Evolutionary conservation across 2,888 invertebrate species (phyloP), one percentile per base, ranked within the genome.

Genomic region (Standfussiana lucernea): DNA sequence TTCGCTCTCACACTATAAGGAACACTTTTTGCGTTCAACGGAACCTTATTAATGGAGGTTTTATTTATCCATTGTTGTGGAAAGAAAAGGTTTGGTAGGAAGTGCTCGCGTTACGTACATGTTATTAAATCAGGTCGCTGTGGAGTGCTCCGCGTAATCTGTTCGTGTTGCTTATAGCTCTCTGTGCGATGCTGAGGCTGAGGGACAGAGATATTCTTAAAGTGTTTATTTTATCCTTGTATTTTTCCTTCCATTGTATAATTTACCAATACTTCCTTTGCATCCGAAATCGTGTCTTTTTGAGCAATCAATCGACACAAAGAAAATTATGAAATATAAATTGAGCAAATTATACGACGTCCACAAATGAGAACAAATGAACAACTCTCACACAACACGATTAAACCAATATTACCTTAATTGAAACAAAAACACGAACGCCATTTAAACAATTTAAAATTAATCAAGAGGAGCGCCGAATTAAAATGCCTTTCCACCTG

Each of bases 11-110:
- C 73, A 66, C 73, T 68, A 69, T 72, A 78, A 78, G 64, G 56
- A 59, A 65, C 64, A 56, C 62, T 82, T 86, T 80, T 86, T 80
- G 76, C 77, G 80, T 86, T 86, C 79, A 75, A 75, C 77, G 62
- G 77, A 77, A 86, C 80, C 75, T 72, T 83, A 82, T 83, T 87
- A 86, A 84, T 80, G 75, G 72, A 74, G 78, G 56, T 80, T 86
- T 80, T 84, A 87, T 87, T 87, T 81, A 83, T 72, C 84, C 84
- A 79, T 84, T 84, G 84, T 86, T 79, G 87, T 77, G 80, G 68
- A 79, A 72, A 75, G 74, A 72, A 80, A 75, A 75, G 77, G 72
- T 80, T 81, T 73, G 45, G 62, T 68, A 71, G 67, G 56, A 75
- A 79, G 61, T 64, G 75, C 45, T 59, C 72, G 45, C 78, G 42